Conservation (phyloP, 2,888 invertebrate genomes). For the Hydrotaea cyrtoneurina region DNA sequence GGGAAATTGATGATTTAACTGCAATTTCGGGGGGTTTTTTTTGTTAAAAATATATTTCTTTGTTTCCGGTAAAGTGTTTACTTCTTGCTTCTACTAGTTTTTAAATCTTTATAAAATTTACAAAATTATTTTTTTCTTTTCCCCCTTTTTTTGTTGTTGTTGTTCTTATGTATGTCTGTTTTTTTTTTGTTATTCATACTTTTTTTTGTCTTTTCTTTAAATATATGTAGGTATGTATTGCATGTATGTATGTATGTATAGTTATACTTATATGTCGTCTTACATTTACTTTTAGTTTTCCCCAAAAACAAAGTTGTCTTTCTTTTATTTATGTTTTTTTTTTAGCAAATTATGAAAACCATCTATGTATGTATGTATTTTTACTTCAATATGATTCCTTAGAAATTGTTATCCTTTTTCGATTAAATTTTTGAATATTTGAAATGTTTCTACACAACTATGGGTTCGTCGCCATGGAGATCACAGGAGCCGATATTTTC, state of each 20-base stretch:
- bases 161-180: too few species aligned
- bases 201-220: neutral
- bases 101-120: conserved; percentile 76
- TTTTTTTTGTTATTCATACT: conserved; percentile 66
- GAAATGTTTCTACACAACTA: conserved; percentile 76
- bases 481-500: conserved; percentile 84
- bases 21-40: neutral
- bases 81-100: conserved; percentile 18
- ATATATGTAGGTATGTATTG: conserved; percentile 10
- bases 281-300: conserved; percentile 18
- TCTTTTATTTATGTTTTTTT: conserved; percentile 64
- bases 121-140: conserved; percentile 74
- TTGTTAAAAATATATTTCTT: conserved; percentile 15
- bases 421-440: conserved; percentile 57
- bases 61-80: conserved; percentile 29
- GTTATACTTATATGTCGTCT: conserved; percentile 32
- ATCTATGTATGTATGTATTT: conserved; percentile 52
- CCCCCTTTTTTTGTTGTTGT: conserved; percentile 67
- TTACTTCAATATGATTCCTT: conserved; percentile 51
- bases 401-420: conserved; percentile 42
- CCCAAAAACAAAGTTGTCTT: conserved; percentile 44
- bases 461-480: conserved; percentile 80
- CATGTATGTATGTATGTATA: conserved; percentile 26
- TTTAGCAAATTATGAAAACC: conserved; percentile 35
- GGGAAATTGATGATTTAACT: neutral